Conservation (phyloP, 1,140 invertebrate species). For the Atta texana region DNA sequence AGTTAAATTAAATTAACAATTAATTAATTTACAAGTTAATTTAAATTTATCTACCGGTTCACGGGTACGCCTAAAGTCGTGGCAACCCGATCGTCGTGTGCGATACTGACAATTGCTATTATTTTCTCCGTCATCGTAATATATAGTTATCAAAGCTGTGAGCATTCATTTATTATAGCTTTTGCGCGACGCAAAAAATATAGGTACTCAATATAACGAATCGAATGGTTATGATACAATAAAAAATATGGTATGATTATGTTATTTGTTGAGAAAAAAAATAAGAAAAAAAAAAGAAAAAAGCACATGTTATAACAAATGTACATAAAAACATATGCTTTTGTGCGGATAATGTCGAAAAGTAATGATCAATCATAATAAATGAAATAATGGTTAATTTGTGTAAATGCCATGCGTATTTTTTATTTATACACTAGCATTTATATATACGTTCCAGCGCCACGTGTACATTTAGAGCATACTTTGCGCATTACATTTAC, state of each 20-base stretch:
- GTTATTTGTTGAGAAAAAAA: not conserved
- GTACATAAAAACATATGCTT: not conserved
- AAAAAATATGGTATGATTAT: not conserved
- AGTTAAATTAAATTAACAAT: too few relatives aligned
- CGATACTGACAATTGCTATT: not conserved
- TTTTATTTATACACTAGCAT: not conserved
- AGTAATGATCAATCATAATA: slow-evolving; percentile 6
- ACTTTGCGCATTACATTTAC: not conserved
- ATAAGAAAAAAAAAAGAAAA: not conserved
- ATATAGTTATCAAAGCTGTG: not conserved
- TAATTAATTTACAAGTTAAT: too few relatives aligned
- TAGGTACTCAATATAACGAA: not conserved
- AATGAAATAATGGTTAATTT: not conserved
- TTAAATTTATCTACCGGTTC: not conserved
- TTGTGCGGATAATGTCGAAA: slow-evolving; percentile 23
- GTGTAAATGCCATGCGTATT: not conserved
- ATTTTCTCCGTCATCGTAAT: not conserved
- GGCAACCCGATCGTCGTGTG: not conserved
- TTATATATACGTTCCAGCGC: not conserved
- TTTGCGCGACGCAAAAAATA: not conserved
- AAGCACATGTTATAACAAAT: not conserved
- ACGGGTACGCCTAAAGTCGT: not conserved
- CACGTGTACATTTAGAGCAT: not conserved
- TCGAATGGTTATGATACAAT: not conserved
- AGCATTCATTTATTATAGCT: not conserved